Evolutionary conservation across 2,113 vertebrate species (phyloP).

Genomic region (Phalacrocorax carbo): DNA sequence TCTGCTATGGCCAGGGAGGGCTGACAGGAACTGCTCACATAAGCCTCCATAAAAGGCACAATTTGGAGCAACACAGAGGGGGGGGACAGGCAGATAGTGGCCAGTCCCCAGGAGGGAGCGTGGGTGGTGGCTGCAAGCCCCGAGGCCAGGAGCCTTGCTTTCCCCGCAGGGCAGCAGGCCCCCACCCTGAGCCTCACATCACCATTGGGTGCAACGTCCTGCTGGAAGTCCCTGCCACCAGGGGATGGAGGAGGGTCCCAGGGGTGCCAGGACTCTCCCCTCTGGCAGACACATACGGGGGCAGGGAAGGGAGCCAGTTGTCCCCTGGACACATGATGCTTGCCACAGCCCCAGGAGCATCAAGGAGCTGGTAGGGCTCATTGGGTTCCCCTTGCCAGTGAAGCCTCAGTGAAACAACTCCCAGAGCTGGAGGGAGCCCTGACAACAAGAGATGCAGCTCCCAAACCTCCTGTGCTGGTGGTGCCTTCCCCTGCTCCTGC

Average conservation of each 20-base stretch:
- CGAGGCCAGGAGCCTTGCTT: neutral
- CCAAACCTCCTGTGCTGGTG: neutral
- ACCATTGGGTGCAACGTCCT: fast-evolving
- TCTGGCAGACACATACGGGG: neutral
- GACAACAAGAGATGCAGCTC: neutral
- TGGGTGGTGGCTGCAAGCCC: neutral
- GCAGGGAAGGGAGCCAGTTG: neutral
- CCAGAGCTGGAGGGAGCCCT: neutral
- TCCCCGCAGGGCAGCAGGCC: neutral
- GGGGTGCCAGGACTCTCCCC: neutral
- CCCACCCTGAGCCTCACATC: neutral
- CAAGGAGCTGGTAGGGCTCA: neutral
- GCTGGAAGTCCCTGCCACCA: neutral
- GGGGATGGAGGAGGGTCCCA: neutral
- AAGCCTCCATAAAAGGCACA: neutral
- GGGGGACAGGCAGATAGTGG: neutral
- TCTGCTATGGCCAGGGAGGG: neutral
- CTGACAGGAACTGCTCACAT: neutral
- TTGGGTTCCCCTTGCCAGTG: fast-evolving
- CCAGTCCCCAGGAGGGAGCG: neutral
- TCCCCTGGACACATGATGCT: fast-evolving
- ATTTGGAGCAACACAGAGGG: neutral
- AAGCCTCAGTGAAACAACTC: neutral
- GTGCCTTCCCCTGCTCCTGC: neutral
- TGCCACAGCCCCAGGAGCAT: neutral